Evolutionary conservation across 2,797 vertebrate genomes (phyloP), one percentile per base, ranked within the genome.

Genomic region (Lateolabrax maculatus): DNA sequence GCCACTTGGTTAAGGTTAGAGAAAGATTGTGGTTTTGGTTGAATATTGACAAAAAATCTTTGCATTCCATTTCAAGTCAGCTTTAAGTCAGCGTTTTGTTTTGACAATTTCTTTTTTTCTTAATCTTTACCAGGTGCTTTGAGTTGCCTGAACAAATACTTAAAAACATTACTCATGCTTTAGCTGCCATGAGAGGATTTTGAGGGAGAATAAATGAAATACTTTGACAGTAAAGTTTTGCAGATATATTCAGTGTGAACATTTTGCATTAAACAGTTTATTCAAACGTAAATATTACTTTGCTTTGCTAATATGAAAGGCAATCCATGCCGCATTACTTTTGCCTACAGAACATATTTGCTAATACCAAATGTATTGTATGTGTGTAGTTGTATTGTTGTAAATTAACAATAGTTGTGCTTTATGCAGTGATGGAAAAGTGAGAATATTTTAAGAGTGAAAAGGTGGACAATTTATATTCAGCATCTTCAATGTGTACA

Each of bases 381-480:
- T n/a, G n/a, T n/a, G n/a, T n/a, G n/a, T n/a, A n/a, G n/a, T n/a
- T n/a, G n/a, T n/a, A n/a, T n/a, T n/a, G n/a, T n/a, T n/a, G n/a
- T 18, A 31, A 9, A 44, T 49, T 52, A 6, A 8, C 19, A 29
- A n/a, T 48, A 65, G 19, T 31, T 56, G 21, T 44, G 31, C 34
- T 29, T 71, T 2, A 10, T 15, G 60, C 15, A 13, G 71, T 6
- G 53, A 68, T 21, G 44, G 29, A n/a, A 34, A 76, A 52, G 46
- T 62, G 43, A 44, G 43, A 62, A 39, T 19, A 19, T 60, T 69
- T 63, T 6, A 18, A 16, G 51, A 72, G 60, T 11, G 12, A 25
- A 73, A 72, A 67, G 63, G 77, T 77, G 63, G 39, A 21, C 63
- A 75, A 53, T 68, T 64, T 71, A 27, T 57, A 85, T 63, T 53